A percentile compares a stretch with the other conserved stretches of the same genome.
Conservation (phyloP, 2,888 invertebrate species). For the Ferdinandea cuprea region DNA sequence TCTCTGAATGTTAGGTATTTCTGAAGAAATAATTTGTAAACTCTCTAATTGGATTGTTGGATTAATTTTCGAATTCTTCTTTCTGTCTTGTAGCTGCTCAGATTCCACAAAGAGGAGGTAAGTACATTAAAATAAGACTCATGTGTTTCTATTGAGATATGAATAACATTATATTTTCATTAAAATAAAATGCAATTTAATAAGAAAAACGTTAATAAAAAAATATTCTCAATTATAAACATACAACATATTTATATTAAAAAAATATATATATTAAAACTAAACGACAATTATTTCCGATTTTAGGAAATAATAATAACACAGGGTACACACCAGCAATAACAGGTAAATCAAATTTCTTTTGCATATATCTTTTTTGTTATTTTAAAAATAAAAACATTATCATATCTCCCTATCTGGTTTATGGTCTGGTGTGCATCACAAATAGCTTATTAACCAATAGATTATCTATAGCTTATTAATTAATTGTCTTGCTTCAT, state of each 20-base stretch:
- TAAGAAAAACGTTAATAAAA: neutral
- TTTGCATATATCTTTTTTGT: too few relatives aligned
- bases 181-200: neutral
- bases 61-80: neutral
- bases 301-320: constrained; percentile 63
- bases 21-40: too few relatives aligned
- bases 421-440: too few relatives aligned
- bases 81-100: constrained; percentile 90
- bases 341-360: constrained; percentile 52
- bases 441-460: too few relatives aligned
- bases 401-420: neutral
- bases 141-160: constrained; percentile 26
- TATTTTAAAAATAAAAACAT: too few relatives aligned
- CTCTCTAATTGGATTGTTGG: neutral
- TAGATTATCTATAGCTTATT: too few relatives aligned
- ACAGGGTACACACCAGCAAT: constrained; percentile 63
- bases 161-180: constrained; percentile 18
- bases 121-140: constrained; percentile 84
- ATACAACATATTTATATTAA: neutral
- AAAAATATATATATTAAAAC: constrained; percentile 1
- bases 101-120: constrained; percentile 95
- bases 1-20: too few relatives aligned
- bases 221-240: neutral
- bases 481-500: too few relatives aligned
- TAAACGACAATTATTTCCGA: constrained; percentile 20